Evolutionary conservation across 2,113 vertebrate genomes (phyloP).

Genomic region (Centrocercus urophasianus): DNA sequence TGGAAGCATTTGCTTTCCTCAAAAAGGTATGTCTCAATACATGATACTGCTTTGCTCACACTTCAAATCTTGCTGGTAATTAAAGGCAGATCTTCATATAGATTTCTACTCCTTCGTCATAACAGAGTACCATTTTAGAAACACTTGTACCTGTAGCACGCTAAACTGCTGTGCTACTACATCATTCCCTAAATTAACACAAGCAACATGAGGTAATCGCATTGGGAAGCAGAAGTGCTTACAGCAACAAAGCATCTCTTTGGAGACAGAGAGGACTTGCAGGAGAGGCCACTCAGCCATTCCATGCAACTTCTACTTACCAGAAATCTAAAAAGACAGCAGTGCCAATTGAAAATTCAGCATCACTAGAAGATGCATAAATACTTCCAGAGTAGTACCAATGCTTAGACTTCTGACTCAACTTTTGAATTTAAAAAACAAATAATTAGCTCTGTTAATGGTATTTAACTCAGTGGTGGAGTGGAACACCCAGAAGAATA

Average conservation of each 20-base stretch:
- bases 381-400: background rate
- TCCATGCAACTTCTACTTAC: background rate
- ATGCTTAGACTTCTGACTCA: background rate
- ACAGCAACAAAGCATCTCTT: background rate
- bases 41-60: background rate
- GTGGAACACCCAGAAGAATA: background rate
- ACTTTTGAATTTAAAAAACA: background rate
- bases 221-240: background rate
- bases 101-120: background rate
- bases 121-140: background rate
- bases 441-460: background rate
- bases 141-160: background rate
- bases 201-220: background rate
- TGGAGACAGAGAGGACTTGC: background rate
- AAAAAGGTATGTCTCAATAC: background rate
- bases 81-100: background rate
- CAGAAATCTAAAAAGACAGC: background rate
- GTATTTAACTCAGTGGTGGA: background rate
- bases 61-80: background rate
- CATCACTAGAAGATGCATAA: background rate
- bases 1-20: conserved; percentile 52
- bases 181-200: background rate
- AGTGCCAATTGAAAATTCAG: background rate
- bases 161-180: background rate
- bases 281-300: background rate